phyloP scores from a whole-genome alignment of 1,140 invertebrate species.

The Bombus waltoni region DNA sequence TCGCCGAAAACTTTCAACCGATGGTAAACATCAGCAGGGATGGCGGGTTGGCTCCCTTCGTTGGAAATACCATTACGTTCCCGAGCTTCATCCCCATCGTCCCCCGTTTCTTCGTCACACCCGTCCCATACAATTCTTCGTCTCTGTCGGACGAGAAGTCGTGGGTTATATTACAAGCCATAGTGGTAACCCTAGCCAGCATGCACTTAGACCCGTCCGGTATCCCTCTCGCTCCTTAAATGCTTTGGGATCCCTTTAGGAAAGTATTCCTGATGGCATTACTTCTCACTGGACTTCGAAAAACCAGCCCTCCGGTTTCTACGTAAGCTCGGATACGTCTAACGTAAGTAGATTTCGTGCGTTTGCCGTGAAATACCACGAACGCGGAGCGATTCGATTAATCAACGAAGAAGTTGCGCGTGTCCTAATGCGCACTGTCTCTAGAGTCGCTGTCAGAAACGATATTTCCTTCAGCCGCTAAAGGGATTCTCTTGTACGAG shows the following conservation, averaged over 20 bases:
- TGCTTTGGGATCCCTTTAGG: constrained; percentile 59
- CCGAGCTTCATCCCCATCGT: constrained; percentile 28
- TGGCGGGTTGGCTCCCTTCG: constrained; percentile 34
- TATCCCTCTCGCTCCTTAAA: constrained; percentile 56
- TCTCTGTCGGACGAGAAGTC: constrained; percentile 31
- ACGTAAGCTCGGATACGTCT: background rate
- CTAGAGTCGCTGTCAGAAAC: constrained; percentile 37
- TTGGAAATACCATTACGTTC: constrained; percentile 69
- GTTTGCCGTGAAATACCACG: constrained; percentile 23
- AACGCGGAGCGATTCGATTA: constrained; percentile 57
- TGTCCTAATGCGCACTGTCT: constrained; percentile 36
- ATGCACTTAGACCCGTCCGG: constrained; percentile 66
- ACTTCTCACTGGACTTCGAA: constrained; percentile 54
- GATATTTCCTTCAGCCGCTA: constrained; percentile 44
- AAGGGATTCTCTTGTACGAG: constrained; percentile 33
- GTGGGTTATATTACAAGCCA: constrained; percentile 71
- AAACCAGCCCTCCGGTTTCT: background rate
- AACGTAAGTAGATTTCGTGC: constrained; percentile 59
- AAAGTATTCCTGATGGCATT: constrained; percentile 73
- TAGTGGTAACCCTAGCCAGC: constrained; percentile 71
- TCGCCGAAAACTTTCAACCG: constrained; percentile 57
- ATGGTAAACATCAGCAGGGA: constrained; percentile 58
- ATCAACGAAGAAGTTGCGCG: constrained; percentile 37
- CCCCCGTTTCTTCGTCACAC: constrained; percentile 23
- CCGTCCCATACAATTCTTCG: background rate